phyloP scores from a whole-genome alignment of 2,888 invertebrate genomes.

The Elysia crispata region DNA sequence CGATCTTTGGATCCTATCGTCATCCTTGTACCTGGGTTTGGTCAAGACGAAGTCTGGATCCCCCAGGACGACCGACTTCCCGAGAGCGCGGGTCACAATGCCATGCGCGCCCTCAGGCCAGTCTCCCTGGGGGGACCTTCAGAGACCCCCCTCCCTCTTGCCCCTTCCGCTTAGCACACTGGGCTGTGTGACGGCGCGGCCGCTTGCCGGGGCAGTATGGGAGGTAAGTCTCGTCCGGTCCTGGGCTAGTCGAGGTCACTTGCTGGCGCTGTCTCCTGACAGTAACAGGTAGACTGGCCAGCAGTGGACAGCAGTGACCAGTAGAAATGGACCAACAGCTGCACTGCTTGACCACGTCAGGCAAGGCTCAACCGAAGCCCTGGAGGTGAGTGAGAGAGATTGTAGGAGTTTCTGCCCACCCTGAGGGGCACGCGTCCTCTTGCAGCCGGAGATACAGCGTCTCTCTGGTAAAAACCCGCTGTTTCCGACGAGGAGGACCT shows the following conservation, averaged over 20 bases:
- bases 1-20: too few species aligned
- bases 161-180: constrained; percentile 43
- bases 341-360: background rate
- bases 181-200: constrained; percentile 45
- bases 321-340: too few species aligned
- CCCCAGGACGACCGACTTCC: constrained; percentile 44
- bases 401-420: background rate
- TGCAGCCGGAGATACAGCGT: too few species aligned
- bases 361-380: constrained; percentile 26
- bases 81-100: constrained; percentile 20
- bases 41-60: constrained; percentile 10
- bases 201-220: constrained; percentile 25
- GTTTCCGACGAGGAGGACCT: too few species aligned
- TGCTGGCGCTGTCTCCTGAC: background rate
- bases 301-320: too few species aligned
- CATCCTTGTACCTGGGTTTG: too few species aligned
- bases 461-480: too few species aligned
- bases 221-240: background rate
- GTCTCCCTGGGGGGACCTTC: constrained; percentile 33
- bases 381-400: background rate
- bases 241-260: constrained; percentile 24
- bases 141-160: background rate
- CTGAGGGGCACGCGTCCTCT: too few species aligned
- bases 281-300: background rate
- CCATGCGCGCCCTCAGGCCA: constrained; percentile 30